phyloP scores from a whole-genome alignment of 2,113 vertebrate genomes.

The Mandrillus leucophaeus region DNA sequence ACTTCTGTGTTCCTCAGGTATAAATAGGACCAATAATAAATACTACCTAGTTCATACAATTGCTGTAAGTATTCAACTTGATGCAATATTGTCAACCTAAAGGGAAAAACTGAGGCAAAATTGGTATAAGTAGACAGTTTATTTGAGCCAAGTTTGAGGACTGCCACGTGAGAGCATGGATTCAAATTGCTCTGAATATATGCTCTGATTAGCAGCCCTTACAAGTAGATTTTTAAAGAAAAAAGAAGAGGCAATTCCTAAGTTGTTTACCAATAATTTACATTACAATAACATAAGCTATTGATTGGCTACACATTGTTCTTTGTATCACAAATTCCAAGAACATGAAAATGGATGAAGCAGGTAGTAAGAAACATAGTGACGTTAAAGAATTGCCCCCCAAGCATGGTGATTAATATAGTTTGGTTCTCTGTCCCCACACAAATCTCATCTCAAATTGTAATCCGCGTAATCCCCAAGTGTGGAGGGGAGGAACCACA shows the following conservation, averaged over 20 bases:
- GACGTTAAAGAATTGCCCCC: background rate
- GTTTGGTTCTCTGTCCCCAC: too few species aligned
- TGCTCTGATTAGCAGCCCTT: background rate
- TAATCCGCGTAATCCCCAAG: too few species aligned
- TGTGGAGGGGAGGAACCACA: too few species aligned
- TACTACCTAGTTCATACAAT: background rate
- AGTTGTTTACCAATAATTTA: background rate
- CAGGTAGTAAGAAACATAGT: background rate
- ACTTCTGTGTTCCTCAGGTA: background rate
- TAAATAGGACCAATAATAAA: background rate
- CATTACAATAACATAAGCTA: background rate
- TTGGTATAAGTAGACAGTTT: background rate
- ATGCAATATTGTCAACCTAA: background rate
- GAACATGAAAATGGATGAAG: background rate
- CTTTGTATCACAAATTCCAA: background rate
- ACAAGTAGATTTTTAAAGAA: background rate
- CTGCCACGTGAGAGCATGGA: background rate
- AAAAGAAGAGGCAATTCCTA: background rate
- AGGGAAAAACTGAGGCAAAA: background rate
- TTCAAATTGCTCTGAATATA: background rate
- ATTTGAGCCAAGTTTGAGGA: background rate
- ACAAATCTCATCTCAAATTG: too few species aligned
- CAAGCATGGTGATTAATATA: background rate
- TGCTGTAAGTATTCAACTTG: background rate
- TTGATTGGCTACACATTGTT: background rate